These are phyloP conservation scores for Ceraclea dissimilis DNA, from an alignment of 2,888 invertebrate species.

Conservation along the genomic window DNA sequence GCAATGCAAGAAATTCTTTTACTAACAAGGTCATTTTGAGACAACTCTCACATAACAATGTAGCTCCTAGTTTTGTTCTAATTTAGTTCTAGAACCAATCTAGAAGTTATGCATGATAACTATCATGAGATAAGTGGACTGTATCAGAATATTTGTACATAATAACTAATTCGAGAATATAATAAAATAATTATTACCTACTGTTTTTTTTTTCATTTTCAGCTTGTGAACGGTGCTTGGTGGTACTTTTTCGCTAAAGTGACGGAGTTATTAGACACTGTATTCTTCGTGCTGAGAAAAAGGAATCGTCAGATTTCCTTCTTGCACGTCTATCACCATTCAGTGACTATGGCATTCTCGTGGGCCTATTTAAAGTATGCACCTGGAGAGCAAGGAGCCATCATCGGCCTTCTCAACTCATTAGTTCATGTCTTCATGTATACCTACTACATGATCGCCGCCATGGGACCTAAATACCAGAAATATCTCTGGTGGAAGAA, in stretches of 20 bases:
- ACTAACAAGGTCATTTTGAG: no score
- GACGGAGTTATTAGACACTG: conserved; percentile 70
- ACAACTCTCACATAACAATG: no score
- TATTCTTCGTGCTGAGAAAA: conserved; percentile 84
- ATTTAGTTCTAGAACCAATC: no score
- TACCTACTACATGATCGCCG: conserved; percentile 68
- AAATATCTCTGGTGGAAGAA: conserved; percentile 82
- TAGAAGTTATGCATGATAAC: no score
- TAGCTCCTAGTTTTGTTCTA: no score
- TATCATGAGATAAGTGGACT: no score
- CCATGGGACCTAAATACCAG: conserved; percentile 63
- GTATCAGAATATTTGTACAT: no score
- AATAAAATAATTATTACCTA: background rate
- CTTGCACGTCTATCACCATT: conserved; percentile 85
- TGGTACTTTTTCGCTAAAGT: conserved; percentile 78
- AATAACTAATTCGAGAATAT: no score
- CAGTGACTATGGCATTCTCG: conserved; percentile 63
- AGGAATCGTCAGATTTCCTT: conserved; percentile 70
- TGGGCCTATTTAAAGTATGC: conserved; percentile 70
- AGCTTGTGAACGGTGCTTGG: conserved; percentile 60
- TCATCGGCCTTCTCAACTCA: conserved; percentile 65
- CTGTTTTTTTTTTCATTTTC: conserved; percentile 28
- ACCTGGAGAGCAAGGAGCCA: conserved; percentile 64
- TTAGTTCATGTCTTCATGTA: conserved; percentile 79
- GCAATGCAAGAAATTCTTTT: no score